These are phyloP conservation scores for Drosophila atripex DNA, from an alignment of 2,888 invertebrate species.

Conservation along the genomic window DNA sequence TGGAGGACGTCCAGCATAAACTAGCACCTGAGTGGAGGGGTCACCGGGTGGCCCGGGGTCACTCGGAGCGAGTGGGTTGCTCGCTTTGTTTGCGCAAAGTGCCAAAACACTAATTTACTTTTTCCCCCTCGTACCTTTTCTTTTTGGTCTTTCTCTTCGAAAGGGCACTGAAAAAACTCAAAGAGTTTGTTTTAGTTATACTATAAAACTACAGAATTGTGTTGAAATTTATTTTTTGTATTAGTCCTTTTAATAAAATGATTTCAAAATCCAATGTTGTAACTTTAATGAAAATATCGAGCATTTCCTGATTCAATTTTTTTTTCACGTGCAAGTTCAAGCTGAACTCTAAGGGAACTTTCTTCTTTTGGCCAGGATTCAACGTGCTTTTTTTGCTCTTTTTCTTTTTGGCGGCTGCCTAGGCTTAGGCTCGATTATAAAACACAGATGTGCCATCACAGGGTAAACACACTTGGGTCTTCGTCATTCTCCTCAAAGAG, in stretches of 20 bases:
- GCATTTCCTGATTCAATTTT: background rate
- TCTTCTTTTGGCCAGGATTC: constrained; percentile 22
- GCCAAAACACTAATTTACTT: constrained; percentile 81
- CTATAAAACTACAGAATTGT: no score
- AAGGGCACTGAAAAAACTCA: background rate
- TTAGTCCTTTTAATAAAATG: no score
- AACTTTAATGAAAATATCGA: background rate
- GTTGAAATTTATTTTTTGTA: no score
- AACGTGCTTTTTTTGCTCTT: constrained; percentile 16
- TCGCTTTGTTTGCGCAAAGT: constrained; percentile 77
- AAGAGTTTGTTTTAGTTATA: background rate
- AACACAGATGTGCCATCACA: constrained; percentile 68
- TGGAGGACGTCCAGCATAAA: constrained; percentile 57
- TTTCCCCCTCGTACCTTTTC: constrained; percentile 48
- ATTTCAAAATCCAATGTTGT: background rate
- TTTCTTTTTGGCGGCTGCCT: constrained; percentile 29
- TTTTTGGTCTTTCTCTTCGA: constrained; percentile 7
- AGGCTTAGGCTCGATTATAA: constrained; percentile 64
- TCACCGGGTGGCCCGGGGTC: constrained; percentile 46
- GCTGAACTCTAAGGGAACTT: constrained; percentile 7
- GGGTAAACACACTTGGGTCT: constrained; percentile 51
- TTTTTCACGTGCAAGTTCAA: constrained; percentile 2
- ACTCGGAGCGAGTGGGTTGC: constrained; percentile 24
- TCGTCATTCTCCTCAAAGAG: constrained; percentile 27
- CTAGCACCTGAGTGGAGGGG: constrained; percentile 70